These are phyloP conservation scores for Pelmatolapia mariae DNA, from an alignment of 2,113 vertebrate species.

Conservation along the genomic window DNA sequence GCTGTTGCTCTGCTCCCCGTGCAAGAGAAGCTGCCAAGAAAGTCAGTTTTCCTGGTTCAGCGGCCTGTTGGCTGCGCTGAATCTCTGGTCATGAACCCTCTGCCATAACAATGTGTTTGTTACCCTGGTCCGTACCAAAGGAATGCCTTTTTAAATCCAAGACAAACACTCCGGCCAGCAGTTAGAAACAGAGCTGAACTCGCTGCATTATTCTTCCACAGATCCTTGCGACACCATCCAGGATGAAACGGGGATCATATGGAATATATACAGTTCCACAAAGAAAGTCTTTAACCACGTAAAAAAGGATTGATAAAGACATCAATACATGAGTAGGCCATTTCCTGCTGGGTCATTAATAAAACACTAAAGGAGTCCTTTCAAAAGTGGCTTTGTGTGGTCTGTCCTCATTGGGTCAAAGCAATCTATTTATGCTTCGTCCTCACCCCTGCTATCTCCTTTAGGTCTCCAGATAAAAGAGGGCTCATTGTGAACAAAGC, in stretches of 20 bases:
- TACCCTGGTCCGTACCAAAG: neutral
- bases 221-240: neutral
- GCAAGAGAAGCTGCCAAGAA: neutral
- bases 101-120: neutral
- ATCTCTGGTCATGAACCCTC: neutral
- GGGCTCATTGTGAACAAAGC: conserved; percentile 58
- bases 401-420: conserved; percentile 55
- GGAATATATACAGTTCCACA: neutral
- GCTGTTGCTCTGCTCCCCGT: neutral
- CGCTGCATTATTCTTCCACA: neutral
- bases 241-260: neutral
- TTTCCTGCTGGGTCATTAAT: conserved; percentile 50
- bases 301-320: conserved; percentile 20
- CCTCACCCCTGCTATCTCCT: conserved; percentile 45
- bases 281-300: neutral
- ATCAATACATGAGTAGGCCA: conserved; percentile 39
- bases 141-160: conserved; percentile 32
- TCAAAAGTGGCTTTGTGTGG: conserved; percentile 44
- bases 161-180: neutral
- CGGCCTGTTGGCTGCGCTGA: neutral
- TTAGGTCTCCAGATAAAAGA: conserved; percentile 65
- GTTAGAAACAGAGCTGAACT: neutral
- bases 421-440: conserved; percentile 48
- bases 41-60: neutral
- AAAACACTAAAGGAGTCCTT: conserved; percentile 66